Base-by-base conservation (phyloP, 2,888 invertebrate species). In the Nymphalis c-album region DNA sequence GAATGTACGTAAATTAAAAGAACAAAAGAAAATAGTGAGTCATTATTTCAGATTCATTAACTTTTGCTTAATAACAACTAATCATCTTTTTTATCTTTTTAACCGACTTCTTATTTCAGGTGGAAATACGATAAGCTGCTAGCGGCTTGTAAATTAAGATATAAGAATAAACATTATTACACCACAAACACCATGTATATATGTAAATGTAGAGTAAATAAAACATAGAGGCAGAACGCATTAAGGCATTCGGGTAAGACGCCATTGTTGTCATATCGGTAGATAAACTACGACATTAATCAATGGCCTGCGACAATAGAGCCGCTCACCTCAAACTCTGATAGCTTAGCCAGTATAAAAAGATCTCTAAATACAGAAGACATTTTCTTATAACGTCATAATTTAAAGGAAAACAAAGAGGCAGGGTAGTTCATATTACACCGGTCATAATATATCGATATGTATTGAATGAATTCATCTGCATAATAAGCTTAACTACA, bases 241-340 rank as follows among this genome's bases (percentile, higher is more conserved):
- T 87, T 87, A 87, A 83, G 84, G 86, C 83, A 84, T 87, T 88
- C 86, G 85, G 84, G 86, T 85, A 87, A 86, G 88, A 85, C 84
- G 80, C 82, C 84, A 91, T 91, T 90, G 91, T 91, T 90, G 88
- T 90, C 88, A 87, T 88, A 91, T 90, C 88, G 80, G 84, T 89
- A 89, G 89, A 91, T 91, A 90, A 90, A 90, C 90, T 88, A 87
- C 82, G 74, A 80, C 85, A 91, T 92, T 90, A 90, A 90, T 91
- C 91, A 91, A 91, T 88, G 79, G 78, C 74, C 71, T 78, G 79
- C 84, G 84, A 91, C 90, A 92, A 91, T 91, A 75, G 87, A 75
- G 76, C 83, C 86, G 87, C 86, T 85, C 81, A 87, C 87, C 86
- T 89, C 84, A 83, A 85, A 82, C 77, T 74, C 84, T 83, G 74